Evolutionary conservation across 37 sponge, comb jelly and placozoan species (phyloP), one percentile per base, ranked within the genome.

Genomic region (Chondrosia reniformis): DNA sequence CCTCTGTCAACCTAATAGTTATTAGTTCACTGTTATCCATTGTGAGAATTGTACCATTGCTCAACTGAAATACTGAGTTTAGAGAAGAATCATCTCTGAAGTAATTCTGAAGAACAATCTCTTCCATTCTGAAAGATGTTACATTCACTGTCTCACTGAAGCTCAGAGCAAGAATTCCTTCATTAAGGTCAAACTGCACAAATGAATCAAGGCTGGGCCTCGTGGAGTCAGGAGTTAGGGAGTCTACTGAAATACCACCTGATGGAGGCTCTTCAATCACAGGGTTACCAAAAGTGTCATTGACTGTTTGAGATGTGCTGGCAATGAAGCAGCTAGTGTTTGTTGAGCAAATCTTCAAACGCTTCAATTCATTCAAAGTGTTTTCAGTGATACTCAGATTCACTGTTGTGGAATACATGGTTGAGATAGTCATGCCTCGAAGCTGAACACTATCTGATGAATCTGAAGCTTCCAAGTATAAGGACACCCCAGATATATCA

Each of bases 101-200:
- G 15, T 74, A 33, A 15, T 65, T 62, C 54, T 84, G 82, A 0
- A 94, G 44, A 22, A 62, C 45, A 4, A 89, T 55, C 25, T 79
- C 73, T 0, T 65, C 32, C 1, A 82, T 64, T 17, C 63, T 54
- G 22, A 94, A 38, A 8, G 85, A 78, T 0, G 61, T 49, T 4
- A 89, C 63, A 58, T 84, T 87, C 27, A 94, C 74, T 2, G 94
- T 86, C 73, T 94, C 94, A 34, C 91, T 81, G 58, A 94, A 94
- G 64, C 40, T 94, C 15, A 94, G 55, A 13, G 73, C 42, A 3
- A 95, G 40, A 2, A 69, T 9, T 9, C 89, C 91, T 24, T 52
- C 58, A 75, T 95, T 75, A 8, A 87, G 45, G 44, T 95, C 92
- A 55, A 95, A 82, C 28, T 73, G 17, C 0, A 57, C 44, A 39